A percentile compares a stretch with the other conserved stretches of the same genome.
Evolutionary conservation across 2,797 vertebrate species (phyloP).

Genomic region (Notoglanidium macrostoma): DNA sequence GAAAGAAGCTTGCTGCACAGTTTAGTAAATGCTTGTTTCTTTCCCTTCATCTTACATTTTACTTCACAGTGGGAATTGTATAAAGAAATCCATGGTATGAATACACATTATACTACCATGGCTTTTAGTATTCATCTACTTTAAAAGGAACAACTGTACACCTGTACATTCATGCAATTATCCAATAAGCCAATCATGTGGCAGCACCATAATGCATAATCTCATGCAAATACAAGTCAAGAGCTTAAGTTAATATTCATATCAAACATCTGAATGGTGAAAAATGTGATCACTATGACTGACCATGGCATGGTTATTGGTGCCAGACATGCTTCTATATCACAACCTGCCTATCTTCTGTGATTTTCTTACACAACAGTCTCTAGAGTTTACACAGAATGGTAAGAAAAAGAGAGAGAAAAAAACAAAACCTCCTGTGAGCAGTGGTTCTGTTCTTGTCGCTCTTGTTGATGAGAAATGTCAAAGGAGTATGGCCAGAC

Average conservation of each 20-base stretch:
- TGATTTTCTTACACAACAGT: background rate
- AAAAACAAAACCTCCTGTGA: background rate
- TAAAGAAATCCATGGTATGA: background rate
- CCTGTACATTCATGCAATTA: background rate
- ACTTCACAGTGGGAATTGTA: background rate
- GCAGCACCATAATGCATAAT: background rate
- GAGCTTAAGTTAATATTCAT: background rate
- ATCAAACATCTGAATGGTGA: background rate
- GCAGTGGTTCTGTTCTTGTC: no score
- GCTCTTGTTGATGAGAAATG: background rate
- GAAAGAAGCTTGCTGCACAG: constrained; percentile 20
- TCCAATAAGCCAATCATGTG: background rate
- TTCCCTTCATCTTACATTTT: constrained; percentile 3
- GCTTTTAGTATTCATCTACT: background rate
- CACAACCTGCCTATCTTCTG: background rate
- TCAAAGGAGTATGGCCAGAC: background rate
- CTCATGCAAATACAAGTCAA: background rate
- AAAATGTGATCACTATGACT: background rate
- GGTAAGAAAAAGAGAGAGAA: background rate
- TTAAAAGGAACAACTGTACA: background rate
- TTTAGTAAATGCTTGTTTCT: background rate
- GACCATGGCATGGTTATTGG: background rate
- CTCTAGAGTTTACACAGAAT: background rate
- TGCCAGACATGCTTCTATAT: background rate
- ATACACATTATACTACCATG: background rate